These are phyloP conservation scores for Grallaria varia DNA, from an alignment of 2,113 vertebrate genomes.

Conservation along the genomic window DNA sequence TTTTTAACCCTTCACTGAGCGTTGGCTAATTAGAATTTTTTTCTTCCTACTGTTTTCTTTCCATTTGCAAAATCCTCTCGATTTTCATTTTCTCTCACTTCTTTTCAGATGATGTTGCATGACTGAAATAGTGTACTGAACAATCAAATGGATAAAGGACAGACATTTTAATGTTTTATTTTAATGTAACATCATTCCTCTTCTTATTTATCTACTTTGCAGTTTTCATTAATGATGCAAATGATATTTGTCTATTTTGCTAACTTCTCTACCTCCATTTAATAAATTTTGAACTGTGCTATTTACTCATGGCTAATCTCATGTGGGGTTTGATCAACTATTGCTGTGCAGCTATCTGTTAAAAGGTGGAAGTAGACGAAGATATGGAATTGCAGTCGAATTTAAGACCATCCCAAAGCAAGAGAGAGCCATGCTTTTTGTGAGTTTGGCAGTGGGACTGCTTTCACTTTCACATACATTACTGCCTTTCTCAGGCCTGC, in stretches of 20 bases:
- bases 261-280: not conserved
- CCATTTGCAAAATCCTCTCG: constrained; percentile 2
- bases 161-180: constrained; percentile 12
- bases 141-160: not conserved
- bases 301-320: not conserved
- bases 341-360: not conserved
- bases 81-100: not conserved
- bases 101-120: not conserved
- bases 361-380: not conserved
- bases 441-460: not conserved
- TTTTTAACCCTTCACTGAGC: not conserved
- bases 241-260: not conserved
- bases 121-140: not conserved
- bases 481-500: not conserved
- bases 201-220: constrained; percentile 22
- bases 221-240: constrained; percentile 17
- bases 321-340: not conserved
- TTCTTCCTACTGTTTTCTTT: not conserved
- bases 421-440: not conserved
- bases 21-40: not conserved
- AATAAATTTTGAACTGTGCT: not conserved
- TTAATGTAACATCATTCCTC: not conserved
- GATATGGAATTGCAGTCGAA: not conserved
- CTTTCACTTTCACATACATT: not conserved
- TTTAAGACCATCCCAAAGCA: not conserved